Conservation (phyloP, 2,797 vertebrate genomes). For the Acanthurus leucopareius region DNA sequence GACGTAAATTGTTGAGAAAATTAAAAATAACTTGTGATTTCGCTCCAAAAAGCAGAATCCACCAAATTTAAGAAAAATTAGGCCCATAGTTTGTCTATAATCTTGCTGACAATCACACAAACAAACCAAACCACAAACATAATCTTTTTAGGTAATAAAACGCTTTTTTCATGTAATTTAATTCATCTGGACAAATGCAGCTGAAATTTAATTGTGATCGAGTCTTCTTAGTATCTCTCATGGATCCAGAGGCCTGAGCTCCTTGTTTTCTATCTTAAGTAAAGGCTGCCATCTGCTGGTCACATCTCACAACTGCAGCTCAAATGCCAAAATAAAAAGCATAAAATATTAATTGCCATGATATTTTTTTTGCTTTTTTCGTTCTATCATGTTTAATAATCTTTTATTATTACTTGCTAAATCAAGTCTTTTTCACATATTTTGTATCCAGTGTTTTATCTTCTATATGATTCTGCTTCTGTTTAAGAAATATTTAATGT, state of each 20-base stretch:
- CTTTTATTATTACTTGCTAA: background rate
- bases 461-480: background rate
- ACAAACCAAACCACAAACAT: too few species aligned
- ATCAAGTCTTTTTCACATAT: background rate
- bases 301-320: background rate
- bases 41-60: too few species aligned
- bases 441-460: background rate
- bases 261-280: background rate
- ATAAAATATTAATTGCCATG: background rate
- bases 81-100: too few species aligned
- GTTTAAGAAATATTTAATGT: background rate
- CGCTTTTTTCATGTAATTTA: too few species aligned
- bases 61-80: too few species aligned
- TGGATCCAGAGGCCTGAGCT: background rate
- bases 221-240: background rate
- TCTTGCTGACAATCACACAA: too few species aligned
- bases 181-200: too few species aligned
- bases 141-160: too few species aligned
- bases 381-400: background rate
- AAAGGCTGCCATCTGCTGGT: conserved; percentile 74
- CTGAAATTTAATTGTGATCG: background rate
- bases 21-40: too few species aligned
- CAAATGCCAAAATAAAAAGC: background rate
- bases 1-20: too few species aligned
- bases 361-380: background rate